Conservation (phyloP, 2,113 vertebrate species). For the Oenanthe melanoleuca region DNA sequence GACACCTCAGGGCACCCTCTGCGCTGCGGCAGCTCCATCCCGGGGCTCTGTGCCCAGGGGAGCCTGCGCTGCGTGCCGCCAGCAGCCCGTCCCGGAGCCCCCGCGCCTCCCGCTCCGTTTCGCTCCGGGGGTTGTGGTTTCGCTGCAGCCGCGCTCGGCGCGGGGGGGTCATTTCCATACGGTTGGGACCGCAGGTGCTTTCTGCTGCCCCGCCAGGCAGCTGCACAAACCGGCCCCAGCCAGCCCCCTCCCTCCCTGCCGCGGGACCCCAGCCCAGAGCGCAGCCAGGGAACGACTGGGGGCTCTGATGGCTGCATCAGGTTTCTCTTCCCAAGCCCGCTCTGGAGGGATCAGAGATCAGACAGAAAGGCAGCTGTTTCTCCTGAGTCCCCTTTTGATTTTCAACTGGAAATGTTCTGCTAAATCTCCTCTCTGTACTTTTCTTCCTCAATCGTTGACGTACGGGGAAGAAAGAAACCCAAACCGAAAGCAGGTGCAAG, state of each 20-base stretch:
- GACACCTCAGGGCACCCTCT: background rate
- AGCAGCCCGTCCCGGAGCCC: accelerated
- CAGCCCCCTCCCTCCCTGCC: background rate
- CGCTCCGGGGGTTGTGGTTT: slow-evolving; percentile 16
- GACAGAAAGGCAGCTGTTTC: background rate
- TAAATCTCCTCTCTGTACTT: background rate
- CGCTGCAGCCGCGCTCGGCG: background rate
- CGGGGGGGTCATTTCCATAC: slow-evolving; percentile 42
- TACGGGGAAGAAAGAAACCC: background rate
- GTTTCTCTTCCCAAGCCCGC: slow-evolving; percentile 28
- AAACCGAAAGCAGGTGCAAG: background rate
- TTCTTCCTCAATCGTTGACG: background rate
- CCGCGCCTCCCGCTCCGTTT: background rate
- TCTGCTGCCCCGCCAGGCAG: slow-evolving; percentile 58
- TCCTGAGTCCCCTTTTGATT: background rate
- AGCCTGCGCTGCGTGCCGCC: background rate
- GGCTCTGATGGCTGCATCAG: background rate
- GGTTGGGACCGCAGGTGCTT: slow-evolving; percentile 68
- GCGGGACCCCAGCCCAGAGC: background rate
- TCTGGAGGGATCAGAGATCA: background rate
- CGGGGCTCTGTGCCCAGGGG: background rate
- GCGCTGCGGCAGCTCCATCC: background rate
- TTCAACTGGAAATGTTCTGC: background rate
- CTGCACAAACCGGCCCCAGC: background rate
- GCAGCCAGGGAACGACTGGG: background rate